Conservation (phyloP, 1,140 invertebrate species). For the Danaus plexippus region DNA sequence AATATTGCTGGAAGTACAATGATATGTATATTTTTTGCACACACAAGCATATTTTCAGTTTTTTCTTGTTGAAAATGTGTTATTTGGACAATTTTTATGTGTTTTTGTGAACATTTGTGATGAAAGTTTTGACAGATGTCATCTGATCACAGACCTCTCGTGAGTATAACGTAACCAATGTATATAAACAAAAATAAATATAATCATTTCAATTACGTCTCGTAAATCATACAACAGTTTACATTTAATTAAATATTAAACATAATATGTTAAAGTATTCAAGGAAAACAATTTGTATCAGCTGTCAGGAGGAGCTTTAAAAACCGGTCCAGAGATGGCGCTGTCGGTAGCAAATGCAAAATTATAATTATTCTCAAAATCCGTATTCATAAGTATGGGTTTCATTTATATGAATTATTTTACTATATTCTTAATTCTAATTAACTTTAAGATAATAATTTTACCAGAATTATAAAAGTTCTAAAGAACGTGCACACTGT, state of each 20-base stretch:
- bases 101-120: constrained; percentile 67
- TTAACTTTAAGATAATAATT: no score
- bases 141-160: constrained; percentile 30
- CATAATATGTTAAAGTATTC: no score
- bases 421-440: no score
- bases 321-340: constrained; percentile 23
- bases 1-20: constrained; percentile 54
- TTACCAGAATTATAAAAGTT: no score
- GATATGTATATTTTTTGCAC: constrained; percentile 32
- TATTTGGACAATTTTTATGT: constrained; percentile 34
- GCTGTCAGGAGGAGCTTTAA: constrained; percentile 17
- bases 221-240: no score
- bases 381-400: no score
- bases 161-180: constrained; percentile 6
- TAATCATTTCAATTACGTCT: no score
- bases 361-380: no score
- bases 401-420: no score
- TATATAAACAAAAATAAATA: neutral
- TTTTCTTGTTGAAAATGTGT: constrained; percentile 27
- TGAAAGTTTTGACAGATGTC: constrained; percentile 65
- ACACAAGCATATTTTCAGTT: constrained; percentile 27
- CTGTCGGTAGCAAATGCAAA: constrained; percentile 11
- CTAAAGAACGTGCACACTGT: no score
- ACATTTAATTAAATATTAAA: no score
- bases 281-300: constrained; percentile 10